Evolutionary conservation across 1,140 invertebrate genomes (phyloP), one percentile per base, ranked within the genome.

Genomic region (Monomorium pharaonis): DNA sequence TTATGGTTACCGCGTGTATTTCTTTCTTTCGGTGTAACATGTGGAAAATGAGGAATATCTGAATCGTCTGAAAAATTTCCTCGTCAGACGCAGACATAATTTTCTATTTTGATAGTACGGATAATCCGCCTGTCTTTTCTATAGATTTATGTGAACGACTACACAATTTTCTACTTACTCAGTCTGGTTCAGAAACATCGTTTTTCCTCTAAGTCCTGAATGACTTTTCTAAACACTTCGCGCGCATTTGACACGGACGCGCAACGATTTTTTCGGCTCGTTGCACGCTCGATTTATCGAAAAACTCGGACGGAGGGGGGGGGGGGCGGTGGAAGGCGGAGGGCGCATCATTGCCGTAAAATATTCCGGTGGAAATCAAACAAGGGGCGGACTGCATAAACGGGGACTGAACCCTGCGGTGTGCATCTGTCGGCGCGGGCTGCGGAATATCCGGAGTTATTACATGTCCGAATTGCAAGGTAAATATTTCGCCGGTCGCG

Each of bases 381-480:
- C 67, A 83, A 44, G 18, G 49, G 67, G 42, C n/a, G 9, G 65
- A 72, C 44, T 78, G 78, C 78, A 83, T 83, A 83, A 83, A 60
- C 65, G 65, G 21, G 76, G 24, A 44, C 67, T 37, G 78, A 67
- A 67, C 67, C 33, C 4, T 54, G 54, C 37, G 78, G 42, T 65
- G 42, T 65, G 60, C 76, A 54, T 74, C 67, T 74, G 67, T 74
- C 37, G 65, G 51, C 24, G 65, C 24, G 51, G 51, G 37, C 51
- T 72, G 69, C n/a, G 78, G 56, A 83, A 83, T 83, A 83, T 83
- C 54, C 78, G 37, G 78, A 83, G 78, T 83, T 83, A 83, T 83
- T 83, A 83, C 78, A 83, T 83, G 78, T 83, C 51, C 78, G 78
- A 83, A 83, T 83, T 83, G 78, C 51, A 83, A 70, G 51, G 78